A percentile compares a stretch with the other conserved stretches of the same genome.
Conservation (phyloP, 2,888 invertebrate genomes). For the Cheiracanthium punctorium region DNA sequence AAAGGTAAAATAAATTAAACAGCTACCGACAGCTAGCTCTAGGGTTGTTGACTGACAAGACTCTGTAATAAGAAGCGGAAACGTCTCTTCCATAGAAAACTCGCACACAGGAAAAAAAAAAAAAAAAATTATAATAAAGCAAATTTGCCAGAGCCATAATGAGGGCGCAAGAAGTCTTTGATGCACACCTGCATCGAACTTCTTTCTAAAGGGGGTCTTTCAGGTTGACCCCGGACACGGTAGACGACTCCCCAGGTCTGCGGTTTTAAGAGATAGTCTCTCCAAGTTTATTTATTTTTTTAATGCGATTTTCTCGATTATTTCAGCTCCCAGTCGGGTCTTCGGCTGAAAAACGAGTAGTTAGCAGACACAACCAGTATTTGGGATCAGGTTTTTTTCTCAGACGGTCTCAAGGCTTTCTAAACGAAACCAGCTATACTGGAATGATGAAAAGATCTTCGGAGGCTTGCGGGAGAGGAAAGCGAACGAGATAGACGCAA, state of each 20-base stretch:
- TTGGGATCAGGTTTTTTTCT: slow-evolving; percentile 10
- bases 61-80: background rate
- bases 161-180: slow-evolving; percentile 12
- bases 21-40: background rate
- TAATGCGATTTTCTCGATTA: background rate
- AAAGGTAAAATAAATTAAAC: no score
- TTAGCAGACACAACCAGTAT: background rate
- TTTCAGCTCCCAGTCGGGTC: slow-evolving; percentile 8
- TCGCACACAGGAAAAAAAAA: background rate
- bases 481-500: no score
- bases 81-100: no score
- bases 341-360: background rate
- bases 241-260: background rate
- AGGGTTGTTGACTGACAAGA: background rate
- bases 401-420: background rate
- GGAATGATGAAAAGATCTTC: slow-evolving; percentile 8
- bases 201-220: background rate
- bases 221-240: background rate
- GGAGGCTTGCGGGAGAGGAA: background rate
- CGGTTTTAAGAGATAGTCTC: slow-evolving; percentile 2
- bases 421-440: background rate
- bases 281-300: background rate
- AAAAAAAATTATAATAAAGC: background rate
- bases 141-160: background rate
- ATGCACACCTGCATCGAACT: slow-evolving; percentile 8